These are phyloP conservation scores for Lepidocyrtoides sp. DNA, from an alignment of 2,888 invertebrate genomes.

Conservation along the genomic window DNA sequence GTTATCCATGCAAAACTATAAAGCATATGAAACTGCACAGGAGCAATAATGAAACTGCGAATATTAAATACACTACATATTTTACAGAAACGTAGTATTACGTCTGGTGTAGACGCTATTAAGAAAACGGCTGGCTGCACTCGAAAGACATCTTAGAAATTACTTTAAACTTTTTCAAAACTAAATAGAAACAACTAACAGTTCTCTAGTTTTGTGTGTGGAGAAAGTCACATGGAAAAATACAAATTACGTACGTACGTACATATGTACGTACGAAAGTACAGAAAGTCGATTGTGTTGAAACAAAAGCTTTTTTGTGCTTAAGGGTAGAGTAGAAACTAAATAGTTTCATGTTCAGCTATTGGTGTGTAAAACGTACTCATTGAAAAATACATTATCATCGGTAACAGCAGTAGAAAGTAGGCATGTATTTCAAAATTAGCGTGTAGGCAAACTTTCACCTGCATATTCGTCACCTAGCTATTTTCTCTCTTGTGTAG, in stretches of 20 bases:
- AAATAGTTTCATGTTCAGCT: neutral
- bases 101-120: slow-evolving; percentile 4
- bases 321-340: too few species aligned
- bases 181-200: neutral
- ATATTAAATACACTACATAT: slow-evolving; percentile 1
- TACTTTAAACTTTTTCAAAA: neutral
- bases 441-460: slow-evolving; percentile 39
- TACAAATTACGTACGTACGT: neutral
- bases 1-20: neutral
- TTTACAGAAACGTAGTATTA: neutral
- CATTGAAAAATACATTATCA: neutral
- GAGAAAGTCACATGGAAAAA: neutral
- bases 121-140: slow-evolving; percentile 50
- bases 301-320: too few species aligned
- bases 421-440: slow-evolving; percentile 27
- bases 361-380: neutral
- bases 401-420: neutral
- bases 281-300: too few species aligned
- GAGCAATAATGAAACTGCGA: slow-evolving; percentile 1
- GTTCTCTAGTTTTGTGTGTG: neutral
- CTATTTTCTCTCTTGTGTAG: neutral
- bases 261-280: neutral
- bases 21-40: neutral
- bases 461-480: neutral
- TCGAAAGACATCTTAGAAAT: slow-evolving; percentile 24